Percentiles rank a stretch among this genome's conserved stretches.
Evolutionary conservation across 2,113 vertebrate genomes (phyloP).

Genomic region (Struthidea cinerea): DNA sequence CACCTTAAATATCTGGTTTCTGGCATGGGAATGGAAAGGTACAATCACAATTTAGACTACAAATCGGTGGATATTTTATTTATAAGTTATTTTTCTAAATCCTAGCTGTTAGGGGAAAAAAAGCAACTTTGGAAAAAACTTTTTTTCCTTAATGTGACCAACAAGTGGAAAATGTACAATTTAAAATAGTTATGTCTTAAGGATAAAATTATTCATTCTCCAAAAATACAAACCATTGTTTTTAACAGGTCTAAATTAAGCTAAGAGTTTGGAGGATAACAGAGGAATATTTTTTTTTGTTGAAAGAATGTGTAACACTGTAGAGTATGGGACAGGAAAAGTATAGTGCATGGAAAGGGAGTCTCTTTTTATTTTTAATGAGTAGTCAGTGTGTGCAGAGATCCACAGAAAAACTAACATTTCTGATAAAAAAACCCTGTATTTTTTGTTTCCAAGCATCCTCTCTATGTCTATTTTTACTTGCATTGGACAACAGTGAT

Average conservation of each 20-base stretch:
- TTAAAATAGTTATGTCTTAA: background rate
- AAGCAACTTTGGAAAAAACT: fast-evolving
- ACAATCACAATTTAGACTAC: background rate
- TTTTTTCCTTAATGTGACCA: background rate
- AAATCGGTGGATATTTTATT: background rate
- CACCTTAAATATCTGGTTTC: background rate
- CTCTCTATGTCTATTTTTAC: background rate
- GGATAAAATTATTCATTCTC: background rate
- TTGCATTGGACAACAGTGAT: background rate
- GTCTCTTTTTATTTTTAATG: background rate
- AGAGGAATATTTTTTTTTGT: background rate
- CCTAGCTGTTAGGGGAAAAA: background rate
- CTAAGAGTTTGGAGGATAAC: background rate
- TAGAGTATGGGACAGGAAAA: background rate
- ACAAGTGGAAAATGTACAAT: background rate
- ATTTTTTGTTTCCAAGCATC: background rate
- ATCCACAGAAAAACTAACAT: background rate
- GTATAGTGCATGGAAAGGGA: background rate
- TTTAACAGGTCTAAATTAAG: background rate
- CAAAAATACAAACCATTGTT: background rate
- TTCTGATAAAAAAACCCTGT: fast-evolving
- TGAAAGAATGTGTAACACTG: background rate
- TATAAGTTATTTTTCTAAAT: background rate
- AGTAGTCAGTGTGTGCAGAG: background rate
- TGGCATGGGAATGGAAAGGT: background rate